Evolutionary conservation across 1,140 invertebrate species (phyloP), one percentile per base, ranked within the genome.

Genomic region (Heliconius hewitsoni): DNA sequence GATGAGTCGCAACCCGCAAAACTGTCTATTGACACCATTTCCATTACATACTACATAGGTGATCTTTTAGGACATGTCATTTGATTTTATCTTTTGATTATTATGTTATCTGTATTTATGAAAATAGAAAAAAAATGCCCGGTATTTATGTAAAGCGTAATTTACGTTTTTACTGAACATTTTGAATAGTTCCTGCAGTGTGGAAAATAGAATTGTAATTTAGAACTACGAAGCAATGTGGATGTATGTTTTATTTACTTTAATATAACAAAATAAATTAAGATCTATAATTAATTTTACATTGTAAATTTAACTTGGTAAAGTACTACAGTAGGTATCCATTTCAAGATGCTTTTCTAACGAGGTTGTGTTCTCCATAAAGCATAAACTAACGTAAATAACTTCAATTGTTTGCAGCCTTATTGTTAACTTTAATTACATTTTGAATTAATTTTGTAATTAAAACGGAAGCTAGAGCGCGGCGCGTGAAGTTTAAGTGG

Each of bases 381-480:
- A 93, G 91, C 91, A 93, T 93, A 93, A 94, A 93, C 91, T 93
- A 92, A 94, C 91, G 93, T 92, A 94, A 93, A 94, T 94, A 94
- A 94, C 93, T 92, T 93, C 93, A 93, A 94, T 93, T 94, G 93
- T 94, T 94, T 92, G 91, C 91, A 88, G 92, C 92, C 92, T 94
- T 94, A 94, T 94, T 94, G 93, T 94, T 93, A 93, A 93, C 90
- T 94, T 94, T 94, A 94, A 94, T 94, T 94, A 94, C 93, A 92
- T 94, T 94, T 93, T 94, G 93, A 94, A 94, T 94, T 94, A 94
- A 94, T 94, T 94, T 94, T 94, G 92, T 94, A 94, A 94, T 94
- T 94, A 94, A 94, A 94, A 93, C 93, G 93, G 93, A 94, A 93
- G 92, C 92, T 93, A 90, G 90, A 90, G 92, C 90, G 91, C 89